These are phyloP conservation scores for Drepanosiphum platanoidis DNA, from an alignment of 2,888 invertebrate genomes.

Conservation along the genomic window DNA sequence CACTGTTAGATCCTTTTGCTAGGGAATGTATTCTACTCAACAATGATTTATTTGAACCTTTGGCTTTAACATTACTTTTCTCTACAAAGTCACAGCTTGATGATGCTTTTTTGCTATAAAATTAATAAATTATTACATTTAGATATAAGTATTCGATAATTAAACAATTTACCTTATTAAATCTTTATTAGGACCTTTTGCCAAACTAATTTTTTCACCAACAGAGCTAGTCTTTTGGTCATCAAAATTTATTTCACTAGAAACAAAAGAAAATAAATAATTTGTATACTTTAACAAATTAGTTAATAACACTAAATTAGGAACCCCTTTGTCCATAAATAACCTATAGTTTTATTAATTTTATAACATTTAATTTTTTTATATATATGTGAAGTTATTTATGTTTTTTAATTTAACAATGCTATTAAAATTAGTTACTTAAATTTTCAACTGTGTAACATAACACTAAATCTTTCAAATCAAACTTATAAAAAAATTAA, in stretches of 20 bases:
- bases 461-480: no score
- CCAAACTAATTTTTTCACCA: slow-evolving; percentile 73
- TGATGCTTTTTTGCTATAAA: slow-evolving; percentile 13
- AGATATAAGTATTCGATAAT: not conserved
- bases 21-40: slow-evolving; percentile 66
- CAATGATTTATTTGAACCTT: slow-evolving; percentile 72
- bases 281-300: not conserved
- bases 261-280: not conserved
- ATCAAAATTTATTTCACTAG: slow-evolving; percentile 3
- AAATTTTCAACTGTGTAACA: no score
- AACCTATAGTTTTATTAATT: no score
- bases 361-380: no score
- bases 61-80: slow-evolving; percentile 65
- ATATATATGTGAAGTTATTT: no score
- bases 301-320: no score
- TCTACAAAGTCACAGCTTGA: slow-evolving; percentile 22
- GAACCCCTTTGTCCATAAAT: no score
- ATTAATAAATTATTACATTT: not conserved
- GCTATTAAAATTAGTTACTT: no score
- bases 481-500: no score
- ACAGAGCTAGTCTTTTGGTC: not conserved
- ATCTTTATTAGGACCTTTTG: slow-evolving; percentile 82
- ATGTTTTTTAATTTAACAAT: no score
- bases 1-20: slow-evolving; percentile 76
- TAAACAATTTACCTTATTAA: slow-evolving; percentile 77